Evolutionary conservation across 2,797 vertebrate genomes (phyloP), one percentile per base, ranked within the genome.

Genomic region (Mus spretus): DNA sequence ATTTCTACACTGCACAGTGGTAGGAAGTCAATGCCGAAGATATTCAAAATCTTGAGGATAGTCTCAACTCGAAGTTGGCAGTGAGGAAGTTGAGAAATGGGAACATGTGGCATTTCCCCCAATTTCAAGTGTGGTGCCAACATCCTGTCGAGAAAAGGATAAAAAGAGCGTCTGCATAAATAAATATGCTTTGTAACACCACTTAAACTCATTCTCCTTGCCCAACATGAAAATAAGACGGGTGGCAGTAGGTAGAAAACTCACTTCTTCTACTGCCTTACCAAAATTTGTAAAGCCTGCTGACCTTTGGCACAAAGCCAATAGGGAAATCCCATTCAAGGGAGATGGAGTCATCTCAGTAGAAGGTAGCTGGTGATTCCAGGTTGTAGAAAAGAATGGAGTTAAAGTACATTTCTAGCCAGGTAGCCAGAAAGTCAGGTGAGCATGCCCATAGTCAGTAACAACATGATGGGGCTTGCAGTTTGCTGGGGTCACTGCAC

Each of bases 131-230:
- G 47, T 47, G 37, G 89, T 97, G 98, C 97, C 96, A 97, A 97
- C 88, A 97, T 96, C 93, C 94, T 96, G 97, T 96, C 65, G 34
- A 97, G 96, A 96, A 96, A 90, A 90, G 95, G 95, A 97, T 96
- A 96, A 97, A 97, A 97, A 96, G 97, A 96, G 96, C 78, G 83
- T 94, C 97, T 96, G 96, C 97, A 96, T 96, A 97, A 97, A 97
- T 95, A 96, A 98, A 96, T 97, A 96, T 92, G 96, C 95, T 96
- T 97, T 92, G 90, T 96, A 96, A 97, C 90, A 95, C 89, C 95
- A 95, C 91, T 96, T 82, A 55, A 82, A 94, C 85, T 81, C 90
- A 93, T 79, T 97, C 93, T 96, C 63, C 77, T 86, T 93, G 96
- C 92, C 85, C 59, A 86, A 93, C 94, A 88, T 92, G 95, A 95